Base-by-base conservation (phyloP, 2,797 vertebrate species). In the Peromyscus attwateri region DNA sequence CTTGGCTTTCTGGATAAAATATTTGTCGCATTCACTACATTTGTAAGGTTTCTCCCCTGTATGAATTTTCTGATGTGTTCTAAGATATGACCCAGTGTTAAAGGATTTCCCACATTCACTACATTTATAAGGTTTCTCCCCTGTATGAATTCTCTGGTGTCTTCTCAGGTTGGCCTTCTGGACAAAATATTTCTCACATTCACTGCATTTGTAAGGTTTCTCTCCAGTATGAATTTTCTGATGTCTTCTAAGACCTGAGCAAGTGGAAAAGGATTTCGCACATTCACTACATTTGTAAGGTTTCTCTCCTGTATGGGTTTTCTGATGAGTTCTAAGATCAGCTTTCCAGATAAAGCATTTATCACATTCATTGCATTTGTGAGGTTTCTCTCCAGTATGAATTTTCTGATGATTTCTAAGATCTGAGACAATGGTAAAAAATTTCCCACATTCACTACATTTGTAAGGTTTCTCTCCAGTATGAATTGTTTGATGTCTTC, bases 91-190 rank as follows among this genome's bases (percentile, higher is more conserved):
- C 5, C 94, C 97, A 87, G 96, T 96, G 12, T 94, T 98, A 43
- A 97, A 98, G 64, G 93, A 96, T 37, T 97, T 97, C 6, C 96
- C 97, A 5, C 97, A 98, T 29, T 94, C 87, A 84, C 95, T 96
- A 66, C 97, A 98, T 14, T 90, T 93, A 81, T 97, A 98, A 2
- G 96, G 97, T 23, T 97, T 98, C 77, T 98, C 97, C 23, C 97
- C 97, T 1, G 97, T 95, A 77, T 98, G 97, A 55, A 97, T 97
- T 4, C 97, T 95, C 90, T 97, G 97, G 95, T 98, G 97, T 2
- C 96, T 94, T 77, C 96, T 96, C 46, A 97, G 97, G 60, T 97
- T 94, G 0, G 97, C 90, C 23, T 95, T 97, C 92, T 97, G 96
- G 46, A 96, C 97, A 73, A 98, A 98, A 9, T 95, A 95, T 68